These are phyloP conservation scores for Corvus cornix DNA, from an alignment of 2,113 vertebrate species.

Conservation along the genomic window DNA sequence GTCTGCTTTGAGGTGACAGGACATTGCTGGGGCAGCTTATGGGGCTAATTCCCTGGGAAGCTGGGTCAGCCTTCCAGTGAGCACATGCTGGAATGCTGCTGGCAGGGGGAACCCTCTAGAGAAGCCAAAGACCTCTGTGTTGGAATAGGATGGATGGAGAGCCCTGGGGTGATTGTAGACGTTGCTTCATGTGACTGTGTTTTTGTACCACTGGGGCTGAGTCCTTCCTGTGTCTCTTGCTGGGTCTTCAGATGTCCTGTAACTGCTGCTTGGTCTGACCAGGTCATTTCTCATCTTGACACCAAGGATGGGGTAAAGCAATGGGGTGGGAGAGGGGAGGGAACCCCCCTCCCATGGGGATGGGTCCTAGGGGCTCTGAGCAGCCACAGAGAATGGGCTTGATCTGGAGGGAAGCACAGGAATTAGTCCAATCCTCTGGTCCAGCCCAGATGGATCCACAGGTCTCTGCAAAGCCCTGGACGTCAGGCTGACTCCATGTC, in stretches of 20 bases:
- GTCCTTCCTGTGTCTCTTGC: neutral
- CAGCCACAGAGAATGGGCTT: accelerated
- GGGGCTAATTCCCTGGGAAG: neutral
- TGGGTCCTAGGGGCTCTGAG: neutral
- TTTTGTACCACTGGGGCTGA: neutral
- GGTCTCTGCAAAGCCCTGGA: neutral
- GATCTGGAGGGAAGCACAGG: neutral
- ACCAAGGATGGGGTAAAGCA: neutral
- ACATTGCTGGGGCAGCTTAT: neutral
- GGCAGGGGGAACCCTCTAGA: neutral
- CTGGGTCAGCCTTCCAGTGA: neutral
- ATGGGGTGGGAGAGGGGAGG: neutral
- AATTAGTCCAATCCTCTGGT: neutral
- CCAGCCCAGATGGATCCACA: neutral
- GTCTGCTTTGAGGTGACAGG: neutral
- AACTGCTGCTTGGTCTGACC: neutral
- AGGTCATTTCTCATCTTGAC: neutral
- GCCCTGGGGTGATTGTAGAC: neutral
- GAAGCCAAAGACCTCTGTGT: neutral
- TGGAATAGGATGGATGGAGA: neutral
- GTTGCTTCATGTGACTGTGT: neutral
- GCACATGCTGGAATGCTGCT: neutral
- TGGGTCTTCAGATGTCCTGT: neutral
- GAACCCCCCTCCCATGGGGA: neutral
- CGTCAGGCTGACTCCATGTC: neutral